phyloP scores from a whole-genome alignment of 2,888 invertebrate species.

The Uropetala carovei region DNA sequence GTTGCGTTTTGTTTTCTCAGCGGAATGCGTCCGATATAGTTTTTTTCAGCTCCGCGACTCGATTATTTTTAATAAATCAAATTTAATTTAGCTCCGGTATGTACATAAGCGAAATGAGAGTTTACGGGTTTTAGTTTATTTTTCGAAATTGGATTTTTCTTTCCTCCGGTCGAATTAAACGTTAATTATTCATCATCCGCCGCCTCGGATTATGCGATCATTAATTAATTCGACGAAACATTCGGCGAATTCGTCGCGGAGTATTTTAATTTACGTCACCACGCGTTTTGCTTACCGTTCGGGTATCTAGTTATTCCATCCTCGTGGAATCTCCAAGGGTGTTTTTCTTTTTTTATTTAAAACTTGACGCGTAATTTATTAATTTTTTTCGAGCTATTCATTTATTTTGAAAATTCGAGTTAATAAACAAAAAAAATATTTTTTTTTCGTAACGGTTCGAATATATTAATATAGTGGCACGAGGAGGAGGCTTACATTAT shows the following conservation, averaged over 20 bases:
- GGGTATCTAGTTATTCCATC: no score
- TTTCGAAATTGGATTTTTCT: background rate
- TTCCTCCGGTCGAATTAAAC: background rate
- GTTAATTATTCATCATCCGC: background rate
- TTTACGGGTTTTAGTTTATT: background rate
- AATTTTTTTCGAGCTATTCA: no score
- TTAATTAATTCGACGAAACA: background rate
- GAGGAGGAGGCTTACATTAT: no score
- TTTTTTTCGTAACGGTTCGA: no score
- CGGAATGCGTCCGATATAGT: background rate
- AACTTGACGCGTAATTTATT: no score
- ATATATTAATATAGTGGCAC: no score
- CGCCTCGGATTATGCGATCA: background rate
- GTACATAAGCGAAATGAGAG: background rate
- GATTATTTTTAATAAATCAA: slow-evolving; percentile 11
- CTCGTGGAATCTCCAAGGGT: no score
- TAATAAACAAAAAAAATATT: no score
- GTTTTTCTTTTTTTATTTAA: no score
- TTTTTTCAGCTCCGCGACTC: background rate
- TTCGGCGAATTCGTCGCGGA: background rate
- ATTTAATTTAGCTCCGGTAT: background rate
- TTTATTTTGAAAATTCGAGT: no score
- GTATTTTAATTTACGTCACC: background rate
- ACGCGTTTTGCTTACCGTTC: no score
- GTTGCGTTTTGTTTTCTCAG: background rate